Evolutionary conservation across 2,888 invertebrate genomes (phyloP), one percentile per base, ranked within the genome.

Genomic region (Cenopis cana): DNA sequence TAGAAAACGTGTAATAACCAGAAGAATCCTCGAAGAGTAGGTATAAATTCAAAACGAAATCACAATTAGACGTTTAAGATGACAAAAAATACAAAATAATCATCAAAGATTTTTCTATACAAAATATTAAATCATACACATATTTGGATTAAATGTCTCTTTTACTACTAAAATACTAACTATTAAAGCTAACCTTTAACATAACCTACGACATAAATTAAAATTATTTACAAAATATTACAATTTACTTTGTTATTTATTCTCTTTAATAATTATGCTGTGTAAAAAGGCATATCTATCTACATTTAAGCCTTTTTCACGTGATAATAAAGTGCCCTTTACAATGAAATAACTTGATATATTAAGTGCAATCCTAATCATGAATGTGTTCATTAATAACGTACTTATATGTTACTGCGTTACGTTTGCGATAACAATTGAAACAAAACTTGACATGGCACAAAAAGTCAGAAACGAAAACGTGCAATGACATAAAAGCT

Each of bases 201-300:
- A 88, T 86, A 79, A 83, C 76, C 82, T 85, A 84, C 77, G 81
- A 81, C 84, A 92, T 91, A 92, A 93, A 90, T 92, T 90, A 91
- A 85, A 82, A 79, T 82, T 92, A 91, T 93, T 87, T 93, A 93
- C 91, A 93, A 90, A 90, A 91, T 90, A 90, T 91, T 92, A 93
- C 92, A 93, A 81, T 73, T 77, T 66, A 70, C 46, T 66, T 70
- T 70, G 70, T 70, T 70, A 66, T 66, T 50, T 70, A 66, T 66
- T 50, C 20, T 60, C 50, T 69, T 64, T 59, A 69, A 68, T 46
- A 36, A 36, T 60, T 12, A 60, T 54, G 64, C 20, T 24, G 36
- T 20, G 52, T 54, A 20, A 54, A 62, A 52, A 49, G 52, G 49
- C 61, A n/a, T 61, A 49, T 20, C 36, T 38, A 64, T n/a, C n/a